Evolutionary conservation across 2,888 invertebrate genomes (phyloP), one percentile per base, ranked within the genome.

Genomic region (Agonopterix arenella): DNA sequence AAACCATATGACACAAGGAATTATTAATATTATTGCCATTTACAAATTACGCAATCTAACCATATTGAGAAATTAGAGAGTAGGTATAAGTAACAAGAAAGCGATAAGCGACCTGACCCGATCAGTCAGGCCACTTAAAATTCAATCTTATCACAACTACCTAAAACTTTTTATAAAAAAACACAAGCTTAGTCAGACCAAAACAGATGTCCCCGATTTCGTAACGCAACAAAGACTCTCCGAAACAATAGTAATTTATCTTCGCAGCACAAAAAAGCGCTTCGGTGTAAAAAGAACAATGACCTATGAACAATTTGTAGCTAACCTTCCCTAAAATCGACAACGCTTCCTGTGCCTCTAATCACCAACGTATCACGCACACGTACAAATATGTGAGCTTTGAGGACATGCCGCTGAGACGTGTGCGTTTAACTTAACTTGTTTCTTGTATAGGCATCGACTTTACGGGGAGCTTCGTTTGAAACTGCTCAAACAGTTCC

Each of bases 241-340:
- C 58, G 66, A 71, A 73, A 78, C 80, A 77, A 74, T 66, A 66
- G 67, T 72, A 66, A 82, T 84, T 78, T 78, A 80, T 85, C 80
- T 77, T 74, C 63, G 60, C 65, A 57, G 60, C 62, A 76, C 71
- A 72, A 77, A 82, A 78, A 64, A 68, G 61, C 69, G 70, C 57
- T 73, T 68, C 73, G 67, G 63, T 66, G 80, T 79, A 72, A 80
- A 76, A 80, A 70, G 80, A 80, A 86, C 86, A 86, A 83, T 86
- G 85, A 86, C 85, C 85, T 74, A 80, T 73, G 75, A 80, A 80
- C 75, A 74, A 70, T 79, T 84, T 68, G 70, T 74, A 76, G 67
- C 72, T 76, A 82, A 76, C 80, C 79, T 84, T 86, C 82, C 84
- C 83, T 75, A 84, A 84, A 86, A 82, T 82, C 80, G 83, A 84